Conservation (phyloP, 1,140 invertebrate species). For the Caenorhabditis latens region DNA sequence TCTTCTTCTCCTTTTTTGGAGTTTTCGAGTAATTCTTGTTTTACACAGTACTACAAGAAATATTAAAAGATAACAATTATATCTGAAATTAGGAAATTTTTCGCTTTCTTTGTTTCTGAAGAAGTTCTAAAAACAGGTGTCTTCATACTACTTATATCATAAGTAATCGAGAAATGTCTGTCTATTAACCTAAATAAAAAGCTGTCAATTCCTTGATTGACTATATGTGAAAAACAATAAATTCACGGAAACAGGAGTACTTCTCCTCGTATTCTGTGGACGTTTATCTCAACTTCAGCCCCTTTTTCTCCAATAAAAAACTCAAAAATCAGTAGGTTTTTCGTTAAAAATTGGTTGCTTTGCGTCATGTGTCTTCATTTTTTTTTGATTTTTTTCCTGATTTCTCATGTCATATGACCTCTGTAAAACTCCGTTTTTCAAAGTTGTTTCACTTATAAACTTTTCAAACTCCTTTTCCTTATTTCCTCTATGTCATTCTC, state of each 20-base stretch:
- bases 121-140: too few relatives aligned
- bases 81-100: too few relatives aligned
- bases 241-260: not conserved
- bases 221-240: not conserved
- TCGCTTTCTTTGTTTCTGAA: too few relatives aligned
- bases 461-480: not conserved
- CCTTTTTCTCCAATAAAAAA: not conserved
- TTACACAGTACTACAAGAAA: too few relatives aligned
- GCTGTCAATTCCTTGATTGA: too few relatives aligned
- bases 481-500: not conserved
- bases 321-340: not conserved
- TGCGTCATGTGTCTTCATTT: constrained; percentile 44
- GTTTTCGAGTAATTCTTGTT: too few relatives aligned
- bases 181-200: too few relatives aligned
- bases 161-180: too few relatives aligned
- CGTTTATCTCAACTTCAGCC: not conserved
- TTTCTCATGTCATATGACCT: constrained; percentile 41
- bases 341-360: constrained; percentile 16
- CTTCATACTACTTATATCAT: not conserved
- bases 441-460: not conserved
- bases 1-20: not conserved
- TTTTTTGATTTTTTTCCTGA: constrained; percentile 38
- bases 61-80: too few relatives aligned
- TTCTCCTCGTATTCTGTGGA: not conserved
- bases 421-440: not conserved